phyloP scores from a whole-genome alignment of 2,113 vertebrate genomes.

The Fregata magnificens region DNA sequence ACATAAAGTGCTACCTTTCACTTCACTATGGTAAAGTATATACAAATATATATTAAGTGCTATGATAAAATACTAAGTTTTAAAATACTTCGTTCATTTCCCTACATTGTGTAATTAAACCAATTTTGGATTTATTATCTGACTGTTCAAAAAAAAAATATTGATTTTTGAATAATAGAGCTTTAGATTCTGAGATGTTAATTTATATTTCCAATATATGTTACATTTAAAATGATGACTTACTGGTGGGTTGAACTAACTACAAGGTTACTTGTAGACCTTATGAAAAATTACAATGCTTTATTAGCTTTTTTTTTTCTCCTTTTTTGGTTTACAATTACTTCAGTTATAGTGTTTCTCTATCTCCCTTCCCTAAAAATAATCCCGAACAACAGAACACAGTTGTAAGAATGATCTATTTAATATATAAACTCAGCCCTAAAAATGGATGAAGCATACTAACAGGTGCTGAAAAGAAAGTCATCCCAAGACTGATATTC shows the following conservation, averaged over 20 bases:
- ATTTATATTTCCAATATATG: neutral
- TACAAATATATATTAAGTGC: neutral
- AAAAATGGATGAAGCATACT: neutral
- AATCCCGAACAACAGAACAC: neutral
- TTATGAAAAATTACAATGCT: neutral
- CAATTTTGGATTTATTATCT: neutral
- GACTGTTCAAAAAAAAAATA: neutral
- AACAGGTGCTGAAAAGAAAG: neutral
- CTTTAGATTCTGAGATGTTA: neutral
- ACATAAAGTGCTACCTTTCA: neutral
- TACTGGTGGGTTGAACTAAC: neutral
- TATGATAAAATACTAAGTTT: neutral
- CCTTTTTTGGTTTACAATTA: neutral
- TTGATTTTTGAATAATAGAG: neutral
- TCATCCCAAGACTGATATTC: neutral
- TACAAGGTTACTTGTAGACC: neutral
- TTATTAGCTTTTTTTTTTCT: neutral
- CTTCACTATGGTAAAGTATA: neutral
- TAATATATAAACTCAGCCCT: neutral
- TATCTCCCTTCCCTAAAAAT: neutral
- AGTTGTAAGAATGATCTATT: neutral
- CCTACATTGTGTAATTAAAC: neutral
- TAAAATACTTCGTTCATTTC: neutral
- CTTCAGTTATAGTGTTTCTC: neutral
- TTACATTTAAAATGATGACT: neutral